Evolutionary conservation across 2,113 vertebrate species (phyloP), one percentile per base, ranked within the genome.

Genomic region (Halcyon malimbica): DNA sequence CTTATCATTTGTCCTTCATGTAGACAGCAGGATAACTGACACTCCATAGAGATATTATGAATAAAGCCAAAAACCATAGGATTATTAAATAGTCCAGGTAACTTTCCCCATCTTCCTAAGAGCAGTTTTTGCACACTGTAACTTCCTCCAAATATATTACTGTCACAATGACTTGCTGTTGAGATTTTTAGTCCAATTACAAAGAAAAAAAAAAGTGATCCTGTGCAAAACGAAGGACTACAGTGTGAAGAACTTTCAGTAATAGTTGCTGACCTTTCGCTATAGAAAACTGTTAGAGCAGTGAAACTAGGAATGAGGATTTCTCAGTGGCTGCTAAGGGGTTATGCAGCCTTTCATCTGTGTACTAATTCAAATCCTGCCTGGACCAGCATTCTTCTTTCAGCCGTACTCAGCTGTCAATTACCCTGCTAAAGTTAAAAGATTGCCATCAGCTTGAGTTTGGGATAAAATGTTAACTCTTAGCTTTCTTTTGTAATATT

Each of bases 201-300:
- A 88, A 88, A 89, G 70, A 57, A 73, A 75, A 57, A 73, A 71
- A 95, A 95, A 94, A 69, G 42, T 31, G 73, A 53, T 83, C 68
- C 73, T 87, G 46, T 60, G 65, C 48, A 85, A 95, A 50, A 48
- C 4, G 6, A 78, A 65, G 53, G 51, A 41, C 60, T 90, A 56
- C 42, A 93, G 54, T 0, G 0, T 53, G 50, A 86, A 91, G 60
- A 89, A 81, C 24, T 89, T 86, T 54, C 60, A 65, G 70, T 62
- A 75, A 75, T 7, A 89, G 75, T 79, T 76, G 6, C 80, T 74
- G 42, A 87, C 67, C 41, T 96, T 96, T 88, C 53, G 79, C 26
- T 56, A 59, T 8, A 71, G 48, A 89, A 93, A 87, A 44, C 29
- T 31, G 19, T 70, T 39, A 78, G 20, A 88, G 69, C 64, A 84